These are phyloP conservation scores for Heteromyza rotundicornis DNA, from an alignment of 2,888 invertebrate genomes.

Conservation along the genomic window DNA sequence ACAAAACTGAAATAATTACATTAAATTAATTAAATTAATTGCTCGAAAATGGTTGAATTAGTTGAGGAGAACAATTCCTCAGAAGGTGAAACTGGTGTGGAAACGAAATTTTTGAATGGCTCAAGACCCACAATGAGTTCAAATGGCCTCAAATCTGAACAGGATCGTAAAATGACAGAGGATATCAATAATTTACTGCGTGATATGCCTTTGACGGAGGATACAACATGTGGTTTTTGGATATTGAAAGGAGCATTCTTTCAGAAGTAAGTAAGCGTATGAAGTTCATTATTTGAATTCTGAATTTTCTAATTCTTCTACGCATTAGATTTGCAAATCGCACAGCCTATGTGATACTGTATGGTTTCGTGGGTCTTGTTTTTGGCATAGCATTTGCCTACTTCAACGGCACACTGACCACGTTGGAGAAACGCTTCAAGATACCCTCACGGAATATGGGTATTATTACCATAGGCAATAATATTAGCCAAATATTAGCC, in stretches of 20 bases:
- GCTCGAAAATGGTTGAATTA: slow-evolving; percentile 34
- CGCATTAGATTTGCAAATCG: slow-evolving; percentile 60
- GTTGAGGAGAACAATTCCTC: slow-evolving; percentile 20
- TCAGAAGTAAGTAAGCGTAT: slow-evolving; percentile 70
- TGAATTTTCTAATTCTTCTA: background rate
- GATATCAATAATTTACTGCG: slow-evolving; percentile 64
- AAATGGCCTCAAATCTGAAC: slow-evolving; percentile 44
- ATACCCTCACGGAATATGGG: slow-evolving; percentile 76
- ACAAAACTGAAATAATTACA: background rate
- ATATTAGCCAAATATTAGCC: slow-evolving; percentile 73
- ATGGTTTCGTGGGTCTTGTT: slow-evolving; percentile 72
- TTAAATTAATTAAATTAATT: background rate
- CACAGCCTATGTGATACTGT: slow-evolving; percentile 66
- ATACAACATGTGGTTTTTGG: slow-evolving; percentile 72
- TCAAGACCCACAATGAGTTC: slow-evolving; percentile 33
- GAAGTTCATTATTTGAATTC: too few species aligned
- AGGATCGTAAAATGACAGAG: slow-evolving; percentile 53
- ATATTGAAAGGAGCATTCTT: slow-evolving; percentile 66
- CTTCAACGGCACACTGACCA: slow-evolving; percentile 77
- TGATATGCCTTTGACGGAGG: slow-evolving; percentile 67
- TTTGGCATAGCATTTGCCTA: slow-evolving; percentile 75
- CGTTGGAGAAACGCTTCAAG: slow-evolving; percentile 75
- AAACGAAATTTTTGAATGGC: slow-evolving; percentile 46
- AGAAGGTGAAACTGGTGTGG: slow-evolving; percentile 30
- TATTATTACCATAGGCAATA: slow-evolving; percentile 76